Evolutionary conservation across 1,140 invertebrate species (phyloP).

Genomic region (Micrasema minimum): DNA sequence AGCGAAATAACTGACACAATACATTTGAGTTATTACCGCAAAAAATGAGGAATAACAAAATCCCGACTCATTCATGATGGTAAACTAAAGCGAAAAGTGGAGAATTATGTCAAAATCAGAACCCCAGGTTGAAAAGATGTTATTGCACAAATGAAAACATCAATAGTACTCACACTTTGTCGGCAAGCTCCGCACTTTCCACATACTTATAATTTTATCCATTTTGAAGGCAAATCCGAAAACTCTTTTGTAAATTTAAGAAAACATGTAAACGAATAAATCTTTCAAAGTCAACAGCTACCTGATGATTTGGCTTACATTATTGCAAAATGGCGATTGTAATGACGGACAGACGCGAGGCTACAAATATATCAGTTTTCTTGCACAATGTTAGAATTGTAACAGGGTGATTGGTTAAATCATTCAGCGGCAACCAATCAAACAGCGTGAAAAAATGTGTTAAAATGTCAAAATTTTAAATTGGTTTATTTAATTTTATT

Average conservation of each 20-base stretch:
- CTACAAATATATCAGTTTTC: background rate
- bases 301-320: conserved; percentile 69
- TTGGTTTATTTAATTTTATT: too few species aligned
- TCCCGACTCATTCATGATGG: conserved; percentile 25
- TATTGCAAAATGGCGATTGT: conserved; percentile 66
- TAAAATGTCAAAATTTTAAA: too few species aligned
- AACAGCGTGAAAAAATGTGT: background rate
- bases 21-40: too few species aligned
- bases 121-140: conserved; percentile 58
- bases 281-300: conserved; percentile 61
- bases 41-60: conserved; percentile 4
- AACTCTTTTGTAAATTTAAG: conserved; percentile 33
- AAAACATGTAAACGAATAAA: conserved; percentile 48
- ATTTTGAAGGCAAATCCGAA: conserved; percentile 56
- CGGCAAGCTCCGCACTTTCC: conserved; percentile 94
- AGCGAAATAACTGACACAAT: background rate
- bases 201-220: conserved; percentile 85
- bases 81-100: conserved; percentile 47
- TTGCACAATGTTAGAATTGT: background rate
- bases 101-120: conserved; percentile 50
- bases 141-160: conserved; percentile 56
- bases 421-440: background rate
- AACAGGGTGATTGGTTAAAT: background rate
- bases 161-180: conserved; percentile 89
- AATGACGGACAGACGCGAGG: conserved; percentile 29